Percentiles rank a stretch among this genome's conserved stretches.
Conservation (phyloP, 2,797 vertebrate genomes). For the Gorsachius magnificus region DNA sequence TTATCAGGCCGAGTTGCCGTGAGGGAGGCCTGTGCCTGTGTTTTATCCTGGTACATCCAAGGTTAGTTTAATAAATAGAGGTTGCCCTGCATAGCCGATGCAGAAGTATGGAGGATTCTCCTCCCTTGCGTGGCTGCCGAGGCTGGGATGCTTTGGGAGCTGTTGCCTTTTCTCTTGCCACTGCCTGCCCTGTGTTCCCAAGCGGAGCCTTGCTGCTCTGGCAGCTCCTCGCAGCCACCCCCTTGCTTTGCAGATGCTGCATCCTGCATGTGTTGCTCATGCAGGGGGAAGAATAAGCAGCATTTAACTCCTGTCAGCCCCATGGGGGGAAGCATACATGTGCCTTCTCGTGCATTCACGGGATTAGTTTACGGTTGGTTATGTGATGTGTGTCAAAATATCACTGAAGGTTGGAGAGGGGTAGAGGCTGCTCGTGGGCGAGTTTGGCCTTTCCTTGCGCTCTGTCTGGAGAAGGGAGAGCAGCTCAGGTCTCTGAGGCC, state of each 20-base stretch:
- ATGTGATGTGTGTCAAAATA: not conserved
- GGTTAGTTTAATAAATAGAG: not conserved
- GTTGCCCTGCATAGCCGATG: not conserved
- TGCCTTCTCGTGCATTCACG: fast-evolving
- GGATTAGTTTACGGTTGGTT: not conserved
- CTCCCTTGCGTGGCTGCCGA: not conserved
- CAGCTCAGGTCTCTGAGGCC: not conserved
- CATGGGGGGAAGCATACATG: not conserved
- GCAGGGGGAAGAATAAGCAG: not conserved
- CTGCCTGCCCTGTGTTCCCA: not conserved
- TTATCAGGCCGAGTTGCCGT: not conserved
- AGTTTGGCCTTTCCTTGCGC: not conserved
- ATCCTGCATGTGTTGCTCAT: not conserved
- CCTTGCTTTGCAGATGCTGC: slow-evolving; percentile 10
- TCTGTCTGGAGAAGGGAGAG: not conserved
- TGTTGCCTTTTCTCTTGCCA: not conserved
- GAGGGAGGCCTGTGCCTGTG: not conserved
- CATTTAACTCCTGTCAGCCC: not conserved
- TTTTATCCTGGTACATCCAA: not conserved
- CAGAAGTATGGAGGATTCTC: not conserved
- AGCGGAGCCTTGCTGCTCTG: not conserved
- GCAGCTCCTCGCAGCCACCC: not conserved
- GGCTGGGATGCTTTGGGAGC: not conserved
- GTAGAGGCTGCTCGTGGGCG: not conserved
- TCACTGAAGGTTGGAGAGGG: not conserved